Conservation (phyloP, 1,140 invertebrate species). For the Drosophila dunni region DNA sequence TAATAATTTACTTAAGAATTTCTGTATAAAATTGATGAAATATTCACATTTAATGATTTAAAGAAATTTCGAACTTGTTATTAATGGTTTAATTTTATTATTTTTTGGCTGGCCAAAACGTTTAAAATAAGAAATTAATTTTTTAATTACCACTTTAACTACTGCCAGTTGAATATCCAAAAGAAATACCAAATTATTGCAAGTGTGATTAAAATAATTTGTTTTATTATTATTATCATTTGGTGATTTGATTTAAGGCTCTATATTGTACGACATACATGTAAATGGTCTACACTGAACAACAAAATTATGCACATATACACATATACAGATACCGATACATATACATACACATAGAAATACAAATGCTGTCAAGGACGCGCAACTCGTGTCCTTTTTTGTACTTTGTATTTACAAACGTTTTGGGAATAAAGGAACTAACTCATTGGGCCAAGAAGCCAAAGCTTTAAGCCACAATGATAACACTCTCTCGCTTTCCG, state of each 20-base stretch:
- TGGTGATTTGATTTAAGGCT: constrained; percentile 65
- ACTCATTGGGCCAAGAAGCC: background rate
- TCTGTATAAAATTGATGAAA: no score
- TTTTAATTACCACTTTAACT: constrained; percentile 2
- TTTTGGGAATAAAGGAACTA: constrained; percentile 16
- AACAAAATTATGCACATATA: constrained; percentile 29
- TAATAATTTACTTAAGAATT: no score
- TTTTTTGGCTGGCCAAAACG: no score
- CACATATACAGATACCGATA: constrained; percentile 4
- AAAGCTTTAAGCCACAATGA: background rate
- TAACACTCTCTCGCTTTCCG: constrained; percentile 8
- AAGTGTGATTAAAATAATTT: constrained; percentile 48
- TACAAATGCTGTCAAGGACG: constrained; percentile 1
- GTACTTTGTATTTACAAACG: constrained; percentile 19
- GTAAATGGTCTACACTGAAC: constrained; percentile 17
- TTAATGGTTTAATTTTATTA: no score
- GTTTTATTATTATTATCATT: constrained; percentile 43
- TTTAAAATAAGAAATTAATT: no score
- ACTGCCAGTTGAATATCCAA: background rate
- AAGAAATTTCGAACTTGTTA: no score
- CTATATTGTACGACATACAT: constrained; percentile 47
- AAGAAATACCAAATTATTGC: background rate
- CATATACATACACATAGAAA: background rate
- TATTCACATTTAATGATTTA: no score
- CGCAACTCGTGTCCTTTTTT: background rate